Evolutionary conservation across 2,888 invertebrate species (phyloP), one percentile per base, ranked within the genome.

Genomic region (Sylvicola fuscatus): DNA sequence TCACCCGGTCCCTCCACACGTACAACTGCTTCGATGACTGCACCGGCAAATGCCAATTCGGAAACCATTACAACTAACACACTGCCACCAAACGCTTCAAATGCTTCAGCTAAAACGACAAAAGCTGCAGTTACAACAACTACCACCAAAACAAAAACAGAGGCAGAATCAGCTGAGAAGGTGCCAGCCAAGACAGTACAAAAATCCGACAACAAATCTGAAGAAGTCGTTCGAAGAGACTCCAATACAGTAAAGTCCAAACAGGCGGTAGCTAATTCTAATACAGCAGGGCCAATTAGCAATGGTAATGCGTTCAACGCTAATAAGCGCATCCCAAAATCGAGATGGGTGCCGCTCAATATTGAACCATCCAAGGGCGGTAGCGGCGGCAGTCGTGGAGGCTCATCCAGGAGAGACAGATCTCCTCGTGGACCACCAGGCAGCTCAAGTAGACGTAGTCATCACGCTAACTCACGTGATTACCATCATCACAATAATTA

Each of bases 281-380:
- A n/a, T 6, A 29, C 14, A 29, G 5, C 29, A n/a, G 14, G 4
- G 12, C 12, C 29, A 13, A 15, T 7, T 3, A 32, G 7, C 4
- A 32, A 32, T n/a, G 16, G 32, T n/a, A 32, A 16, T 16, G n/a
- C 8, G 13, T 12, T 6, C 14, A 32, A 32, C 14, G 21, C 21
- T 39, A 52, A 54, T 43, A 57, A 54, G 43, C 56, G 55, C 45
- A 50, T 56, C 43, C 57, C 57, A 43, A 58, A 57, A 48, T 84
- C 84, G 58, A 90, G 86, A 56, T 92, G 92, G 92, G 77, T 87
- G 38, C 90, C 89, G 0, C 61, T 92, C 39, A 84, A 84, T 48
- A 83, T 92, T 41, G 86, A 89, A 49, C 65, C 81, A 47, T 49
- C 55, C 43, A 71, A 76, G 39, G 77, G 78, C 46, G 68, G 68